phyloP scores from a whole-genome alignment of 2,113 vertebrate genomes.

The Mustela lutreola region DNA sequence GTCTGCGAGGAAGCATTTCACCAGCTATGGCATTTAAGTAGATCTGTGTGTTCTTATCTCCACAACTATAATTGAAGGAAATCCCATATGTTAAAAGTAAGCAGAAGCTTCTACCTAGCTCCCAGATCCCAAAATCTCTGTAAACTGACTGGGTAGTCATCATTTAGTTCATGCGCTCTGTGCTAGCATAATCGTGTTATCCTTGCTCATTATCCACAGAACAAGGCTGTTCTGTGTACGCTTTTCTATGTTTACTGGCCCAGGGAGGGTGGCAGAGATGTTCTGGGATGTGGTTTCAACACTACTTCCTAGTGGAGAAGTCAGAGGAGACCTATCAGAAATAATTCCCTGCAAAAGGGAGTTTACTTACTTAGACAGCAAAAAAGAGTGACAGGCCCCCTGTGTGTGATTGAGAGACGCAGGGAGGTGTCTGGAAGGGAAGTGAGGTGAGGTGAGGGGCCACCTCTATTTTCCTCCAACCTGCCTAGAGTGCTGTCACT shows the following conservation, averaged over 20 bases:
- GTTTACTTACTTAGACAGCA: not conserved
- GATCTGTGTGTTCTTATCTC: not conserved
- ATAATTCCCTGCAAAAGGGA: not conserved
- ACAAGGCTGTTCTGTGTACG: not conserved
- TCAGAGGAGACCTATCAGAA: not conserved
- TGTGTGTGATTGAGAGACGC: not conserved
- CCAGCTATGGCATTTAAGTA: not conserved
- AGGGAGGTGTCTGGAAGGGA: not conserved
- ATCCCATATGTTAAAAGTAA: not conserved
- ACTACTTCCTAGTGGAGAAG: not conserved
- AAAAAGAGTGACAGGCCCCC: not conserved
- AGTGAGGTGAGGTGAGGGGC: not conserved
- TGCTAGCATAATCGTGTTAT: not conserved
- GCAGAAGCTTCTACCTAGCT: not conserved
- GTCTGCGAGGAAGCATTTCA: not conserved
- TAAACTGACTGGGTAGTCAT: not conserved
- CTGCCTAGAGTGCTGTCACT: not conserved
- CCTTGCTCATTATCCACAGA: not conserved
- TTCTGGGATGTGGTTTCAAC: not conserved
- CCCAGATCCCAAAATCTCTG: not conserved
- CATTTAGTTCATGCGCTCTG: not conserved
- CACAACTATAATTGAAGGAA: not conserved
- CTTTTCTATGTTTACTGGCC: not conserved
- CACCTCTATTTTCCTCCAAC: too few relatives aligned
- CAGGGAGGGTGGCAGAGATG: not conserved